phyloP scores from a whole-genome alignment of 53 echinoderm and acorn worm species.

The Astropecten irregularis region DNA sequence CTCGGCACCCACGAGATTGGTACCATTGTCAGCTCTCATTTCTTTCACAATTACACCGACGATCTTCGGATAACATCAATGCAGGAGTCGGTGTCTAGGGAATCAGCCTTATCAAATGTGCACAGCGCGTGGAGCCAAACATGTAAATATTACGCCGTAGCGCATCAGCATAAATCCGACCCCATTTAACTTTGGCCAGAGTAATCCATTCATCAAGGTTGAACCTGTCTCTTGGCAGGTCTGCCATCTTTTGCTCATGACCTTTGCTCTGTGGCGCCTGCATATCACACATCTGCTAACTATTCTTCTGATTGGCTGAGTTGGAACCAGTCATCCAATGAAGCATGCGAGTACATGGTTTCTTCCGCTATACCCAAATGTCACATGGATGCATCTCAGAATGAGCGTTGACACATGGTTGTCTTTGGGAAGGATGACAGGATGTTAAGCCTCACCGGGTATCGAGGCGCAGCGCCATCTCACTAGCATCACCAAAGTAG shows the following conservation, averaged over 20 bases:
- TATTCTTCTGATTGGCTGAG: slow-evolving; percentile 19
- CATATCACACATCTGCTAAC: slow-evolving; percentile 18
- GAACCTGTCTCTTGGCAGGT: background rate
- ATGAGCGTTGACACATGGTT: slow-evolving; percentile 30
- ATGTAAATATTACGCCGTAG: slow-evolving; percentile 61
- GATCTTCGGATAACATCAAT: slow-evolving; percentile 65
- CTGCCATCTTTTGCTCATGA: background rate
- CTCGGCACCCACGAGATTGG: slow-evolving; percentile 62
- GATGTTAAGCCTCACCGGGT: slow-evolving; percentile 3
- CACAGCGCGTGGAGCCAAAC: slow-evolving; percentile 52
- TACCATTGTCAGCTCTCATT: slow-evolving; percentile 65
- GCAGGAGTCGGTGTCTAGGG: slow-evolving; percentile 64
- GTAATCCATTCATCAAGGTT: slow-evolving; percentile 32
- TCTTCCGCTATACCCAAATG: slow-evolving; percentile 3
- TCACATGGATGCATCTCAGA: background rate
- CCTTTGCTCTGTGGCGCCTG: background rate
- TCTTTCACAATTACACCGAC: slow-evolving; percentile 55
- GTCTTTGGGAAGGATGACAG: background rate
- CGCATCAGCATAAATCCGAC: slow-evolving; percentile 20
- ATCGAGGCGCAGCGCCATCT: background rate
- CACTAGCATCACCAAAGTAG: slow-evolving; percentile 56
- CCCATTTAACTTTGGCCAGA: slow-evolving; percentile 62
- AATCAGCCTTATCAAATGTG: slow-evolving; percentile 65
- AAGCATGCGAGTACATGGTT: slow-evolving; percentile 29
- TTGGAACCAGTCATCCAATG: slow-evolving; percentile 14